Base-by-base conservation (phyloP, 2,888 invertebrate species). In the Didymodactylos carnosus region DNA sequence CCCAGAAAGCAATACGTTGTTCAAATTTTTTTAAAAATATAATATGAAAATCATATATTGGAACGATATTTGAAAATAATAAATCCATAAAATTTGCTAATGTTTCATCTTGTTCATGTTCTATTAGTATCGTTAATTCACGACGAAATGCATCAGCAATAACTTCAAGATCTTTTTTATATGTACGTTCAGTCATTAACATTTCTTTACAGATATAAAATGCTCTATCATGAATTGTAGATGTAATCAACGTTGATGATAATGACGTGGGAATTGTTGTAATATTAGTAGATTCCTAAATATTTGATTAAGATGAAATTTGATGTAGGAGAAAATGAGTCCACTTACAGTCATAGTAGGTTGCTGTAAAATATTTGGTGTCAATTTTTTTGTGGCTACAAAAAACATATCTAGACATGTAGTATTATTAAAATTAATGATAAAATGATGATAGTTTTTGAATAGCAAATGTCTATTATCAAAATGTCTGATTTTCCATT, bases 121-220 rank as follows among this genome's bases (percentile, higher is more conserved):
- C 35, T n/a, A 62, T 62, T 19, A 62, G 16, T 10, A 35, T 7
- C 29, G 35, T 62, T 62, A 62, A n/a, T 35, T 62, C 62, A 35
- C 62, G 35, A 19, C 19, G 62, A 62, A 62, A 62, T 35, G 29
- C 35, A 62, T 62, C 62, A 62, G 62, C 62, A 35, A 62, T n/a
- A 35, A 62, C 62, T 82, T 94, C 93, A 78, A 95, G 85, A 82
- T 95, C 94, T 80, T 92, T 90, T 81, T 91, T 91, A 83, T 94
- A 94, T 0, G 94, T 94, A 78, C 94, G 86, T 82, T 95, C 94
- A 0, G 94, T 94, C 91, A 93, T 93, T 73, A 94, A 86, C 78
- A 95, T 86, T 84, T 95, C 94, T 83, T 94, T 94, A 69, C 81
- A 80, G 70, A 83, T 81, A 76, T 81, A 83, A 76, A 82, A 83